Percentiles rank a stretch among this genome's conserved stretches.
These are phyloP conservation scores for Craterocephalus amniculus DNA, from an alignment of 2,797 vertebrate species.

Conservation along the genomic window DNA sequence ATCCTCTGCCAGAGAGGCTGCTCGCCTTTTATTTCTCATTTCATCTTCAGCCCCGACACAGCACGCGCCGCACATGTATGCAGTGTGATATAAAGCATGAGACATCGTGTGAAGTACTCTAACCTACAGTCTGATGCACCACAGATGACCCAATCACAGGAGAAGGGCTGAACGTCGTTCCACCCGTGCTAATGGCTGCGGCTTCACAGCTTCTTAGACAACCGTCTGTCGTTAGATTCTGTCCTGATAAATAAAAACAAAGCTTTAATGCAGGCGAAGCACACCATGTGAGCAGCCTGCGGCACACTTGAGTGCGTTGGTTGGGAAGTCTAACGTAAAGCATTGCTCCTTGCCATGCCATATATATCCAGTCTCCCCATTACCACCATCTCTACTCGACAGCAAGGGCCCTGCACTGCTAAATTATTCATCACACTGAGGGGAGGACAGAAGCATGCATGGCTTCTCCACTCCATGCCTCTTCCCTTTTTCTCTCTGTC, in stretches of 20 bases:
- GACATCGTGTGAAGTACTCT: slow-evolving; percentile 17
- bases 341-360: slow-evolving; percentile 66
- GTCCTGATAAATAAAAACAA: slow-evolving; percentile 46
- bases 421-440: slow-evolving; percentile 80
- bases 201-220: slow-evolving; percentile 7
- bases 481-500: slow-evolving; percentile 52
- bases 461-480: slow-evolving; percentile 66
- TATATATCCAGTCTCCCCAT: slow-evolving; percentile 76
- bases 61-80: slow-evolving; percentile 19
- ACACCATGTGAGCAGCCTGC: slow-evolving; percentile 51
- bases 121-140: slow-evolving; percentile 34
- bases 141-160: slow-evolving; percentile 32
- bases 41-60: slow-evolving; percentile 40
- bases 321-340: slow-evolving; percentile 67
- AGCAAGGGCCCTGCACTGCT: slow-evolving; percentile 76
- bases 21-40: slow-evolving; percentile 4
- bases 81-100: not conserved
- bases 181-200: slow-evolving; percentile 54
- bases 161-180: slow-evolving; percentile 42
- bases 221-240: slow-evolving; percentile 1
- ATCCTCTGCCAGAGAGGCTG: slow-evolving; percentile 26
- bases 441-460: slow-evolving; percentile 73
- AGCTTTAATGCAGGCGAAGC: slow-evolving; percentile 58
- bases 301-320: slow-evolving; percentile 50
- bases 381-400: slow-evolving; percentile 74